These are phyloP conservation scores for Drosophila tanythrix DNA, from an alignment of 2,888 invertebrate species.

Conservation along the genomic window DNA sequence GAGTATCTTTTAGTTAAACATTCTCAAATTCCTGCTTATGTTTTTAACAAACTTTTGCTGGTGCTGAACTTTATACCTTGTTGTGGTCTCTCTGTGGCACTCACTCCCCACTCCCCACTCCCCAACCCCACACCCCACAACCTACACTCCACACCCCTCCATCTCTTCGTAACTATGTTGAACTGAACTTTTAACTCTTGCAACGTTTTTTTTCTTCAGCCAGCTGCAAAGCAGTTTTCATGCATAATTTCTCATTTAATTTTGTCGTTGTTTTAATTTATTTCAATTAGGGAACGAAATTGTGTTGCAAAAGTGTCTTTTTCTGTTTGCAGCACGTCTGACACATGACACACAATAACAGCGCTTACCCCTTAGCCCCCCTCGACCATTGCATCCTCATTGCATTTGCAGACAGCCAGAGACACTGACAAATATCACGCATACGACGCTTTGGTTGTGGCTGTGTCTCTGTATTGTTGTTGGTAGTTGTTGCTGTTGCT, in stretches of 20 bases:
- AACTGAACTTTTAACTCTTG: conserved; percentile 21
- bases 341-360: conserved; percentile 50
- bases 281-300: conserved; percentile 75
- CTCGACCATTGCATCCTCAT: conserved; percentile 1
- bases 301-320: conserved; percentile 56
- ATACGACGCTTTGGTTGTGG: conserved; percentile 52
- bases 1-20: conserved; percentile 25
- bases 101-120: neutral
- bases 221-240: conserved; percentile 28
- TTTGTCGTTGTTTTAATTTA: conserved; percentile 70
- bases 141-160: neutral
- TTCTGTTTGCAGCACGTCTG: conserved; percentile 51
- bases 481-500: conserved; percentile 21
- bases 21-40: neutral
- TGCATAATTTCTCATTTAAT: conserved; percentile 62
- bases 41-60: conserved; percentile 34
- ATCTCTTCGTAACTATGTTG: neutral
- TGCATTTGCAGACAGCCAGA: conserved; percentile 3
- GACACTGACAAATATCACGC: conserved; percentile 55
- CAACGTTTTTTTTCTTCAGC: conserved; percentile 10
- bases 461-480: conserved; percentile 17
- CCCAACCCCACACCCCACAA: neutral
- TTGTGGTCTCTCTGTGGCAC: conserved; percentile 54
- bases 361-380: neutral
- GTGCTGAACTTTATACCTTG: conserved; percentile 65